Base-by-base conservation (phyloP, 2,113 vertebrate species). In the Bostrychus sinensis region DNA sequence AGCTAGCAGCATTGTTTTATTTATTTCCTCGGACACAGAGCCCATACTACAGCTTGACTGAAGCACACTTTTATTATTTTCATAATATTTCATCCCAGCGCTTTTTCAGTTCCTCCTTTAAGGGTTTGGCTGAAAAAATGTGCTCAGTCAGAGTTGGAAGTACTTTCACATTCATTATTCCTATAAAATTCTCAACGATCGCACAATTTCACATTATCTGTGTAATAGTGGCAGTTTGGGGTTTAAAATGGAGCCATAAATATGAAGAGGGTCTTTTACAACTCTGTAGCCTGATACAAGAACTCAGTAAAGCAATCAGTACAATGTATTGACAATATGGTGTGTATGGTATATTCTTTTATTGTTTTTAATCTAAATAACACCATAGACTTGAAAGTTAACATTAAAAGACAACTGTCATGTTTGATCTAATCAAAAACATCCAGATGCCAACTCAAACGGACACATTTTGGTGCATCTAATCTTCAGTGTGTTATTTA, bases 1-100 rank as follows among this genome's bases (percentile, higher is more conserved):
- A 38, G 56, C 62, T 30, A 53, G 59, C 63, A 80, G 63, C 72
- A 77, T 80, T 50, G 34, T 68, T 85, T 79, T 67, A 85, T 85
- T 84, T 85, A 84, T 88, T 82, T 77, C 65, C 68, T 68, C 34
- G 26, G 62, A 25, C 1, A 7, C 57, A 20, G 23, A 56, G 39
- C 58, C 28, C n/a, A 61, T 54, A 16, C 36, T 26, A 41, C 26
- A 16, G 25, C 42, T 42, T 43, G 70, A 43, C 58, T 38, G 68
- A 11, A 3, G 32, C 26, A 34, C 17, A 66, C 16, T 58, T 45
- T 14, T 3, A 14, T 58, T 20, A 25, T 26, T 46, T 46, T 50
- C 22, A 23, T 45, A n/a, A 9, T 17, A 17, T n/a, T 25, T 63
- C 39, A 20, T 1, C 38, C 42, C 11, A 19, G 12, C 63, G 7